These are phyloP conservation scores for Alaudala cheleensis DNA, from an alignment of 2,113 vertebrate genomes.

Conservation along the genomic window DNA sequence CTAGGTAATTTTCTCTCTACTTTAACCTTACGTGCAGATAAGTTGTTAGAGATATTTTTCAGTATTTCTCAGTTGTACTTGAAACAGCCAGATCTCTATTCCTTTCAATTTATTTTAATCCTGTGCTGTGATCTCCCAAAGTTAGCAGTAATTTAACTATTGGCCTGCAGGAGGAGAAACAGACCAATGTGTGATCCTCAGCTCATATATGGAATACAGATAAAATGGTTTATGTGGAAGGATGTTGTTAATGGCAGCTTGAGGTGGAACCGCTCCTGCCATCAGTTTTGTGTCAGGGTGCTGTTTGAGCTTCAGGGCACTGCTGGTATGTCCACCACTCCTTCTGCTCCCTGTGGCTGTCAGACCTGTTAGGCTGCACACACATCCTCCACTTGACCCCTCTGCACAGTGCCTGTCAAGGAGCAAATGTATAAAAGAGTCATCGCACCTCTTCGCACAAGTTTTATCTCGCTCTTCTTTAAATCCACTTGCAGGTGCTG, in stretches of 20 bases:
- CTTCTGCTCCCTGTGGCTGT: accelerated
- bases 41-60: background rate
- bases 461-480: background rate
- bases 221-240: background rate
- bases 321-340: background rate
- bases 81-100: background rate
- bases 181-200: background rate
- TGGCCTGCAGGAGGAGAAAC: conserved; percentile 52
- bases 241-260: background rate
- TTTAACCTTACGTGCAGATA: background rate
- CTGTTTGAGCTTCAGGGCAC: background rate
- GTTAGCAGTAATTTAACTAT: background rate
- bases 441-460: accelerated
- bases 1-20: background rate
- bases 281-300: accelerated
- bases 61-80: background rate
- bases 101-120: background rate
- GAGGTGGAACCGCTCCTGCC: background rate
- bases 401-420: background rate
- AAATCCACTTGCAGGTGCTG: background rate
- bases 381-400: background rate
- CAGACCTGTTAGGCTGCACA: background rate
- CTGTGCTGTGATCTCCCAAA: background rate
- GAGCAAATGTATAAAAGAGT: background rate
- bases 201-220: accelerated